These are phyloP conservation scores for Nesidiocoris tenuis DNA, from an alignment of 2,888 invertebrate genomes.

Conservation along the genomic window DNA sequence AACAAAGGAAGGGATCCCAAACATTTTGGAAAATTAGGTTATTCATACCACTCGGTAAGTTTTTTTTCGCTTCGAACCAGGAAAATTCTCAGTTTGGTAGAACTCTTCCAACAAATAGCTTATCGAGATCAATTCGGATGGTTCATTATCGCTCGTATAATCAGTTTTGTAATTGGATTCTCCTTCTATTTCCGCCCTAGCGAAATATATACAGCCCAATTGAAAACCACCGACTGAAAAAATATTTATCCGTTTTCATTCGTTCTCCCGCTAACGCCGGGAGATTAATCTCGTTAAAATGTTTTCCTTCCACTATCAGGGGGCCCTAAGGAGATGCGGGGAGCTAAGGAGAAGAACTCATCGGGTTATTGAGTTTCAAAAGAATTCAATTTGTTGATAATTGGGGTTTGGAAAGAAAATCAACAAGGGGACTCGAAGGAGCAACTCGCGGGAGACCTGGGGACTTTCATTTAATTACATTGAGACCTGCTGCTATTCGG, in stretches of 20 bases:
- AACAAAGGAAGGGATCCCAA: too few relatives aligned
- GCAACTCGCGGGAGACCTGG: not conserved
- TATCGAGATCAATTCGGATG: too few relatives aligned
- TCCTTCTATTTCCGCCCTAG: too few relatives aligned
- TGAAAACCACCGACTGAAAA: not conserved
- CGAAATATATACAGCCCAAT: too few relatives aligned
- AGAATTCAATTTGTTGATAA: constrained; percentile 25
- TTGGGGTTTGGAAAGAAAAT: constrained; percentile 23
- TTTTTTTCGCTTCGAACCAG: too few relatives aligned
- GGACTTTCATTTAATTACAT: constrained; percentile 18
- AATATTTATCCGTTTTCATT: constrained; percentile 32
- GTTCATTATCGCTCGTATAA: too few relatives aligned
- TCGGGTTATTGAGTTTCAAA: constrained; percentile 22
- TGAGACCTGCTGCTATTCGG: not conserved
- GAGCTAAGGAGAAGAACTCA: constrained; percentile 15
- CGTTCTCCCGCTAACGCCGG: constrained; percentile 9
- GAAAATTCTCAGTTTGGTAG: too few relatives aligned
- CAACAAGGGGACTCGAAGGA: constrained; percentile 20
- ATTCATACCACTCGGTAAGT: too few relatives aligned
- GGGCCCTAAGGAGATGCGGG: not conserved
- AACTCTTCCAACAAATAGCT: too few relatives aligned
- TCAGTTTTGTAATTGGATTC: too few relatives aligned
- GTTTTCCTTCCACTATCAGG: not conserved
- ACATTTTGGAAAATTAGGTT: too few relatives aligned
- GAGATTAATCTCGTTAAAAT: constrained; percentile 27